phyloP scores from a whole-genome alignment of 2,888 invertebrate genomes.

The Euphydryas editha region DNA sequence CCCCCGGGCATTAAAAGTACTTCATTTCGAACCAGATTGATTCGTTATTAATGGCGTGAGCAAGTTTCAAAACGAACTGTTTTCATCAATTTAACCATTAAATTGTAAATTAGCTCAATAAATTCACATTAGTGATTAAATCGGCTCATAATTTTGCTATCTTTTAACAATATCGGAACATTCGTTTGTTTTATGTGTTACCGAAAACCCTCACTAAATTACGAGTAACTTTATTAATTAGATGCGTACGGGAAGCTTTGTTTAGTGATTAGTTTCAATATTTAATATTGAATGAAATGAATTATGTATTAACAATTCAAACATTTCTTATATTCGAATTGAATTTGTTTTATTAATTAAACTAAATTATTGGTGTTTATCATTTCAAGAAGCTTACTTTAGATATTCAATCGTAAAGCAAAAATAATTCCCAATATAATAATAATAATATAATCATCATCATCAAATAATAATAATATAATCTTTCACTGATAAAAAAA shows the following conservation, averaged over 20 bases:
- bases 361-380: too few relatives aligned
- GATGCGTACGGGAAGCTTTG: slow-evolving; percentile 8
- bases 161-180: slow-evolving; percentile 52
- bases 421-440: too few relatives aligned
- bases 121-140: slow-evolving; percentile 69
- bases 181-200: slow-evolving; percentile 62
- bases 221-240: slow-evolving; percentile 51
- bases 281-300: background rate
- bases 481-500: background rate
- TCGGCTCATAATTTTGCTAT: slow-evolving; percentile 59
- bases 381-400: too few relatives aligned
- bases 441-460: too few relatives aligned
- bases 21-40: slow-evolving; percentile 56
- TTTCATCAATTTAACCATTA: slow-evolving; percentile 73
- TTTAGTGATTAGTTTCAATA: background rate
- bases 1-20: slow-evolving; percentile 60
- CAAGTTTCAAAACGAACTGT: slow-evolving; percentile 66
- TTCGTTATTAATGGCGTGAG: slow-evolving; percentile 72
- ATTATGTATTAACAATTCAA: background rate
- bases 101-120: slow-evolving; percentile 64
- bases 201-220: slow-evolving; percentile 46
- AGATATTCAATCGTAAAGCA: too few relatives aligned
- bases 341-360: too few relatives aligned
- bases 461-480: too few relatives aligned
- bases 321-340: background rate